Percentiles rank a stretch among this genome's conserved stretches.
Conservation (phyloP, 2,797 vertebrate genomes). For the Macroramphosus scolopax region DNA sequence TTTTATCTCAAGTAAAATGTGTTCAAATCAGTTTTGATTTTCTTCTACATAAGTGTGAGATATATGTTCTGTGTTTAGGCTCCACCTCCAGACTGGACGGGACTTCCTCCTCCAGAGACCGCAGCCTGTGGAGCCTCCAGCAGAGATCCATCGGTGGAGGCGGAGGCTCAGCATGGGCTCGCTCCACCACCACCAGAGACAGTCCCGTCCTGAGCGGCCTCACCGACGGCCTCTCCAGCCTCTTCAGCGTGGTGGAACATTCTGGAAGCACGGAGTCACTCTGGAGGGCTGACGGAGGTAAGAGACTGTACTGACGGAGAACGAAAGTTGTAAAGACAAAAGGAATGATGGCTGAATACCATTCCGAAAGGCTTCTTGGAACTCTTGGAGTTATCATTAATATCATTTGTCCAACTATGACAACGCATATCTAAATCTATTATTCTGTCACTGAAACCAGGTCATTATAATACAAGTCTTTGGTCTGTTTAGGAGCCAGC, state of each 20-base stretch:
- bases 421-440: no score
- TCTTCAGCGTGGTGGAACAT: constrained; percentile 96
- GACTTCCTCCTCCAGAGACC: constrained; percentile 80
- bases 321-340: no score
- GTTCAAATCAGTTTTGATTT: no score
- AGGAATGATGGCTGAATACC: no score
- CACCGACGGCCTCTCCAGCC: constrained; percentile 93
- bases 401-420: no score
- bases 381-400: no score
- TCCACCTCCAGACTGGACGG: constrained; percentile 90
- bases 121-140: constrained; percentile 94
- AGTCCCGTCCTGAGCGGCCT: constrained; percentile 93
- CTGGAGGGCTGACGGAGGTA: constrained; percentile 84
- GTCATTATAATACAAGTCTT: not conserved
- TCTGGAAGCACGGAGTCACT: constrained; percentile 90
- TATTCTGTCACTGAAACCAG: no score
- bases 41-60: no score
- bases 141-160: constrained; percentile 81
- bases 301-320: no score
- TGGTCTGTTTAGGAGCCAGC: constrained; percentile 33
- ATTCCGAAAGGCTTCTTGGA: no score
- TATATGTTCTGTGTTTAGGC: constrained; percentile 36
- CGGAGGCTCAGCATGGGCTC: constrained; percentile 95
- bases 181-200: constrained; percentile 96
- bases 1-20: no score